Evolutionary conservation across 1,140 invertebrate genomes (phyloP).

Genomic region (Oncopodura yosiiana): DNA sequence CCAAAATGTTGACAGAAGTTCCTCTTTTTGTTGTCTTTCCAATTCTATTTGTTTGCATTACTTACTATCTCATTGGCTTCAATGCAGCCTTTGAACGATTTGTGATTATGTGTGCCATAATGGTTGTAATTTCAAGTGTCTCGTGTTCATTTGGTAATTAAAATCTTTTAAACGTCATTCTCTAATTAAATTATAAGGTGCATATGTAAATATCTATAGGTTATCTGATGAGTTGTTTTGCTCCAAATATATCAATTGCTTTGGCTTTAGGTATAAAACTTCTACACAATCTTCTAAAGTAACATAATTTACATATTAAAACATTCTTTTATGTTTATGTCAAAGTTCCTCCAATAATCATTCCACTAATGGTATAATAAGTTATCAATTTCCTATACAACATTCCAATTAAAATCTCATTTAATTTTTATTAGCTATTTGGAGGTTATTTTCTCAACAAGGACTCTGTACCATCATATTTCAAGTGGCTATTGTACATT

Average conservation of each 20-base stretch:
- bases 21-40: constrained; percentile 41
- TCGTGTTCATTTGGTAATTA: constrained; percentile 44
- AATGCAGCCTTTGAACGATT: constrained; percentile 38
- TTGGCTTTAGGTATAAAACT: too few species aligned
- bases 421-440: constrained; percentile 40
- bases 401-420: constrained; percentile 43
- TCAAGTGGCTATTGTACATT: constrained; percentile 45
- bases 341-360: background rate
- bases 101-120: constrained; percentile 37
- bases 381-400: constrained; percentile 3
- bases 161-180: background rate
- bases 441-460: constrained; percentile 48
- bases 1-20: constrained; percentile 40
- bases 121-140: constrained; percentile 42
- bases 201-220: constrained; percentile 10
- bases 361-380: background rate
- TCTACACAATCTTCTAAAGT: too few species aligned
- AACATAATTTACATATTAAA: too few species aligned
- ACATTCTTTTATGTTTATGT: background rate
- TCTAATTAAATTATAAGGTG: background rate
- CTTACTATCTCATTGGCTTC: constrained; percentile 44
- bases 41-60: constrained; percentile 41
- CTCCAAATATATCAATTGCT: constrained; percentile 3
- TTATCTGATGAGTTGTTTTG: constrained; percentile 12
- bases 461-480: constrained; percentile 40